Evolutionary conservation across 2,113 vertebrate genomes (phyloP).

Genomic region (Mobula hypostoma): DNA sequence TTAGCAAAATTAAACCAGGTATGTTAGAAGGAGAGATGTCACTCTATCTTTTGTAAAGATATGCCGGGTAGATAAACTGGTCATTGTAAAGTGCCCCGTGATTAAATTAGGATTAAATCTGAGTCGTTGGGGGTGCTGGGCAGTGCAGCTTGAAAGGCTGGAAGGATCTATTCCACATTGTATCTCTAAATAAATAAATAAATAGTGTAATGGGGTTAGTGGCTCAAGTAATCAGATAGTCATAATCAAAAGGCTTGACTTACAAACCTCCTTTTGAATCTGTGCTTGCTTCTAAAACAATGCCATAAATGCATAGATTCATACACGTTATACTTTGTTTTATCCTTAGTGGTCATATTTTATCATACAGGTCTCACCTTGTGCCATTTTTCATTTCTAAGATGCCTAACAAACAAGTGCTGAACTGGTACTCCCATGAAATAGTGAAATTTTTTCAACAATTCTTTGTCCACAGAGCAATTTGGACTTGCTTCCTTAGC

Average conservation of each 20-base stretch:
- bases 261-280: background rate
- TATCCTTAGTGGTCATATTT: background rate
- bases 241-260: background rate
- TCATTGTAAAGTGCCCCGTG: too few relatives aligned
- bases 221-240: background rate
- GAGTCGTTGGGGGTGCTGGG: too few relatives aligned
- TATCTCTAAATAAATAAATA: too few relatives aligned
- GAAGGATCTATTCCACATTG: too few relatives aligned
- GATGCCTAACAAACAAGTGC: background rate
- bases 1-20: background rate
- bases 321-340: background rate
- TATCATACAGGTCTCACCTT: background rate
- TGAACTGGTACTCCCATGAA: conserved; percentile 26
- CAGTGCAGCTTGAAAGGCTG: too few relatives aligned
- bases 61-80: background rate
- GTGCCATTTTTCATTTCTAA: conserved; percentile 10
- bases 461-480: background rate
- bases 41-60: background rate
- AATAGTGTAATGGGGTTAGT: background rate
- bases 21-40: background rate
- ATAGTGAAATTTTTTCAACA: background rate
- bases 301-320: background rate
- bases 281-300: background rate
- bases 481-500: background rate
- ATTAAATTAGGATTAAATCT: too few relatives aligned